These are phyloP conservation scores for Catajapyx aquilonaris DNA, from an alignment of 1,140 invertebrate genomes.

Conservation along the genomic window DNA sequence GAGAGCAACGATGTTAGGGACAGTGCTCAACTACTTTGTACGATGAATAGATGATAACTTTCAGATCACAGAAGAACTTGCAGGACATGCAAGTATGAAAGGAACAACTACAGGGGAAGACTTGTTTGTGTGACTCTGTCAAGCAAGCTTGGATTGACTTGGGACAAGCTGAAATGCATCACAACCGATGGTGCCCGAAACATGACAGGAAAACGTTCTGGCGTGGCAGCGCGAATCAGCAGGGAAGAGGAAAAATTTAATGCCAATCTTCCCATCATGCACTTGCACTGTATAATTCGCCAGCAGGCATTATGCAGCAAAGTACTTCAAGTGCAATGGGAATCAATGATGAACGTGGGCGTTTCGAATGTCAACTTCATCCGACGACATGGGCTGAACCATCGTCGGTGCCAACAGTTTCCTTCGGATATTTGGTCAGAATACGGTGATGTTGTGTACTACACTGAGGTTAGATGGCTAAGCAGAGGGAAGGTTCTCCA, in stretches of 20 bases:
- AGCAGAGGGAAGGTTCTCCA: slow-evolving; percentile 14
- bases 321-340: slow-evolving; percentile 12
- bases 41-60: slow-evolving; percentile 14
- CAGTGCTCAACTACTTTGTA: slow-evolving; percentile 16
- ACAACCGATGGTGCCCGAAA: slow-evolving; percentile 17
- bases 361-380: slow-evolving; percentile 18
- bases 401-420: slow-evolving; percentile 17
- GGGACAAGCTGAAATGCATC: slow-evolving; percentile 12
- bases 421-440: slow-evolving; percentile 14
- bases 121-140: slow-evolving; percentile 13
- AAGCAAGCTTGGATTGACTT: slow-evolving; percentile 9
- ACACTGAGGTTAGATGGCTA: slow-evolving; percentile 16
- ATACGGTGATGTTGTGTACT: slow-evolving; percentile 15
- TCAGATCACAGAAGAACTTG: slow-evolving; percentile 16
- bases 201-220: slow-evolving; percentile 14
- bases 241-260: slow-evolving; percentile 10
- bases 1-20: slow-evolving; percentile 17
- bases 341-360: slow-evolving; percentile 14
- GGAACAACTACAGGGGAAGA: slow-evolving; percentile 14
- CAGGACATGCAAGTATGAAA: slow-evolving; percentile 13
- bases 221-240: slow-evolving; percentile 13
- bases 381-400: slow-evolving; percentile 14
- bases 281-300: slow-evolving; percentile 17
- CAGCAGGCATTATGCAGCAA: slow-evolving; percentile 14
- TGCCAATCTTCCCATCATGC: slow-evolving; percentile 7